phyloP scores from a whole-genome alignment of 1,140 invertebrate species.

The Brachionus paranguensis region DNA sequence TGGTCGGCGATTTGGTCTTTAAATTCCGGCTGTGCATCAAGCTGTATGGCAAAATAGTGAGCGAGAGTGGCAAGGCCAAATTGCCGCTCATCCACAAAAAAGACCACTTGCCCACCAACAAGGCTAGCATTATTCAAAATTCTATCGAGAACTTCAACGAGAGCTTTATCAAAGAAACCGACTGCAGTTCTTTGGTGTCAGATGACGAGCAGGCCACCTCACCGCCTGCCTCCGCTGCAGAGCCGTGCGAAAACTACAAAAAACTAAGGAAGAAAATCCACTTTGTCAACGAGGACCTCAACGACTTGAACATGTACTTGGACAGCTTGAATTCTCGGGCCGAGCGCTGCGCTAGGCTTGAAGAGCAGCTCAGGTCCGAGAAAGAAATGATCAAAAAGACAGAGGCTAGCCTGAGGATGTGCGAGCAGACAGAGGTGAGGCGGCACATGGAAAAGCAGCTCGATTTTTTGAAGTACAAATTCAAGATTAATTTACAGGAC shows the following conservation, averaged over 20 bases:
- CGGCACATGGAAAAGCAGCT: constrained; percentile 13
- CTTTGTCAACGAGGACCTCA: not conserved
- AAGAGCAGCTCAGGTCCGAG: not conserved
- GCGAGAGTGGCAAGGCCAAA: not conserved
- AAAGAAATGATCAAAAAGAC: constrained; percentile 6
- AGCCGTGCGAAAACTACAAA: not conserved
- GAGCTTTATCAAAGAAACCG: constrained; percentile 26
- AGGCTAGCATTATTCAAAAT: not conserved
- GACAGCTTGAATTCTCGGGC: not conserved
- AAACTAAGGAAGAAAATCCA: not conserved
- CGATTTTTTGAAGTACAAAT: not conserved
- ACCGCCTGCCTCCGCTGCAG: too few relatives aligned
- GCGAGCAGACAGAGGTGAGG: not conserved
- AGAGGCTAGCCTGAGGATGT: not conserved
- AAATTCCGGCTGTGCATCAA: not conserved
- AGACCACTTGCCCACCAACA: not conserved
- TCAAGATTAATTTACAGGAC: constrained; percentile 17
- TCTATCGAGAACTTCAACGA: not conserved
- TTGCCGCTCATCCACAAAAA: not conserved
- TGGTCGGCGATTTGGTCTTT: not conserved
- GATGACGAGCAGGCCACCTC: not conserved
- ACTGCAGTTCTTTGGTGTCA: constrained; percentile 17
- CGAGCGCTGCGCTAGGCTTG: not conserved
- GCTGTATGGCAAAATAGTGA: not conserved
- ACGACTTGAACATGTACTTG: constrained; percentile 27